phyloP scores from a whole-genome alignment of 2,888 invertebrate genomes.

The Phrixothrix hirtus region DNA sequence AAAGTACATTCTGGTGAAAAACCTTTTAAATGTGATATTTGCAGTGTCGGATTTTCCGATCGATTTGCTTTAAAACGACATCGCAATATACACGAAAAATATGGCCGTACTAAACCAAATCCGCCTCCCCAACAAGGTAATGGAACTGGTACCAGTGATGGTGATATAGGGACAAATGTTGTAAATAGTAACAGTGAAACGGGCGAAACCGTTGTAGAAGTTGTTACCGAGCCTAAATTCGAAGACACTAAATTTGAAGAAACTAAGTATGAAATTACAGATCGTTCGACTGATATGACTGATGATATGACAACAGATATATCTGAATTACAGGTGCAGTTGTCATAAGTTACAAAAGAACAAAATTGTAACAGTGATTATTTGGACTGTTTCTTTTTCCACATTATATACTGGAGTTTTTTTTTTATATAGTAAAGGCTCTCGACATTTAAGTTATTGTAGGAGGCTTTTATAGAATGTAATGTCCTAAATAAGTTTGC shows the following conservation, averaged over 20 bases:
- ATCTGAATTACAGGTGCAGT: conserved; percentile 53
- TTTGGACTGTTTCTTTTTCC: too few species aligned
- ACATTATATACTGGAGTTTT: too few species aligned
- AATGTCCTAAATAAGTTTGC: too few species aligned
- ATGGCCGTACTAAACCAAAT: conserved; percentile 65
- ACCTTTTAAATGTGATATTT: conserved; percentile 81
- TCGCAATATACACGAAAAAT: conserved; percentile 86
- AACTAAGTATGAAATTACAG: conserved; percentile 32
- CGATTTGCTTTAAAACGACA: conserved; percentile 85
- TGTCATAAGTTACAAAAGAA: conserved; percentile 50
- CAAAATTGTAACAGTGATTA: too few species aligned
- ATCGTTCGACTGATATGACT: conserved; percentile 42
- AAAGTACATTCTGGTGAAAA: conserved; percentile 83
- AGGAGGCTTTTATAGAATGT: too few species aligned
- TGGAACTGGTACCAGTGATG: conserved; percentile 3
- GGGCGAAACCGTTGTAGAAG: conserved; percentile 20
- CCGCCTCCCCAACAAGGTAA: conserved; percentile 36
- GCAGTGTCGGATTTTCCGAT: conserved; percentile 85
- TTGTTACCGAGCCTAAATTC: conserved; percentile 44
- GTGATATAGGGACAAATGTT: conserved; percentile 1
- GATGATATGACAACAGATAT: conserved; percentile 54
- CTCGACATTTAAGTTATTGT: too few species aligned
- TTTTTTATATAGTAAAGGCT: too few species aligned
- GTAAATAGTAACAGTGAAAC: conserved; percentile 18
- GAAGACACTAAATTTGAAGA: conserved; percentile 46